A percentile compares a stretch with the other conserved stretches of the same genome.
Evolutionary conservation across 2,797 vertebrate species (phyloP).

Genomic region (Halcyon leucocephala): DNA sequence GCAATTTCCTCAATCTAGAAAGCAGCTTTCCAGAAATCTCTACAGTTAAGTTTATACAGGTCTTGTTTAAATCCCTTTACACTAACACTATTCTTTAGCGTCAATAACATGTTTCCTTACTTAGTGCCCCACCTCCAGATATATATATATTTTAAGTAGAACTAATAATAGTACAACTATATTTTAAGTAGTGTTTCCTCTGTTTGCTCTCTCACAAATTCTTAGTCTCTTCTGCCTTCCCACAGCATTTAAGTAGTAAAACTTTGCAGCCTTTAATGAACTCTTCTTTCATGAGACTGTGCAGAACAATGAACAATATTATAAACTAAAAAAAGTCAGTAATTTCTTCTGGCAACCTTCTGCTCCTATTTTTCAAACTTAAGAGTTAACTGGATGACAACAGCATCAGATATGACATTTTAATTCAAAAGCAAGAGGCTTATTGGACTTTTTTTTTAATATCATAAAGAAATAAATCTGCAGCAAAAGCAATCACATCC

Average conservation of each 20-base stretch:
- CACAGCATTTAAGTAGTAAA: not conserved
- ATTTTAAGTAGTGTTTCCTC: not conserved
- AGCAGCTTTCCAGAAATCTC: not conserved
- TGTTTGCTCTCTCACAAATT: not conserved
- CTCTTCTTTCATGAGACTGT: not conserved
- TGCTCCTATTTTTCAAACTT: not conserved
- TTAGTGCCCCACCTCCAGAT: not conserved
- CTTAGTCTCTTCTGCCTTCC: not conserved
- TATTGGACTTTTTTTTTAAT: not conserved
- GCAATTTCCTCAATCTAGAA: not conserved
- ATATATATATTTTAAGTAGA: not conserved
- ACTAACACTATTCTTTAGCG: not conserved
- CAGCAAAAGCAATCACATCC: accelerated
- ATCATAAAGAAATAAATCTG: not conserved
- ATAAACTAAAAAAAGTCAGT: not conserved
- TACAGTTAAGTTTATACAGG: not conserved
- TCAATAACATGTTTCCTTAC: not conserved
- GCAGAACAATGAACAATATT: not conserved
- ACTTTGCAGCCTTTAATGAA: not conserved
- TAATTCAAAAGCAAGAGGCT: not conserved
- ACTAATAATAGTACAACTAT: not conserved
- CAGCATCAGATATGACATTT: not conserved
- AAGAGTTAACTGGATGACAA: not conserved
- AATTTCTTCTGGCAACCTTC: not conserved
- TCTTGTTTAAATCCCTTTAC: not conserved